Evolutionary conservation across 1,140 invertebrate species (phyloP), one percentile per base, ranked within the genome.

Genomic region (Drosophila santomea): DNA sequence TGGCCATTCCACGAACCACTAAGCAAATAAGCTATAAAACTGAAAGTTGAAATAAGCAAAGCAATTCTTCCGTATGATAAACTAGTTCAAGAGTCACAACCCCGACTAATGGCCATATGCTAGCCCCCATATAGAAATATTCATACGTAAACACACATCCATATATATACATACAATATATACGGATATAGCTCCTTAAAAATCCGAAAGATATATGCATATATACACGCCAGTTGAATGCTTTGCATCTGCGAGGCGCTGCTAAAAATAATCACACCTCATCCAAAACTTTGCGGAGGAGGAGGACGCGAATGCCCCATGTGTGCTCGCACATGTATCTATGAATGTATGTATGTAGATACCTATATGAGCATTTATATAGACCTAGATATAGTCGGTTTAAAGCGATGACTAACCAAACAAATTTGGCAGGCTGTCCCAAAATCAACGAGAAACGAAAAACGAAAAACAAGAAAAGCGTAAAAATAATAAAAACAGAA

Each of bases 331-430:
- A 15, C 15, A 17, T 17, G 17, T 17, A 17, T 17, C 17, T 17
- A 17, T 17, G 17, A 17, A 17, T 17, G 17, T 17, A 17, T 17
- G 17, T 17, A 15, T 41, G 15, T 41, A 51, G 15, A 12, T 55
- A 60, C 20, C 50, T 12, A 44, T 28, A 28, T 32, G 59, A 3
- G 54, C 45, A 52, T 54, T 55, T 41, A 73, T 59, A 72, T 56
- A 76, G 44, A 52, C 38, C 44, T 57, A 75, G 39, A 69, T 60
- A 51, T 50, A 74, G 58, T 44, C 59, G 75, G 47, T 64, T 55
- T 77, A 66, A 57, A 44, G n/a, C 17, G 54, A 84, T 88, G 82
- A 88, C 74, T 85, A 82, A 88, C 68, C 82, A 78, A 85, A 86
- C 77, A 80, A 85, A 85, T 84, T 74, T 84, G 77, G 81, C 80